A percentile compares a stretch with the other conserved stretches of the same genome.
phyloP scores from a whole-genome alignment of 2,113 vertebrate species.

The Silurus meridionalis region DNA sequence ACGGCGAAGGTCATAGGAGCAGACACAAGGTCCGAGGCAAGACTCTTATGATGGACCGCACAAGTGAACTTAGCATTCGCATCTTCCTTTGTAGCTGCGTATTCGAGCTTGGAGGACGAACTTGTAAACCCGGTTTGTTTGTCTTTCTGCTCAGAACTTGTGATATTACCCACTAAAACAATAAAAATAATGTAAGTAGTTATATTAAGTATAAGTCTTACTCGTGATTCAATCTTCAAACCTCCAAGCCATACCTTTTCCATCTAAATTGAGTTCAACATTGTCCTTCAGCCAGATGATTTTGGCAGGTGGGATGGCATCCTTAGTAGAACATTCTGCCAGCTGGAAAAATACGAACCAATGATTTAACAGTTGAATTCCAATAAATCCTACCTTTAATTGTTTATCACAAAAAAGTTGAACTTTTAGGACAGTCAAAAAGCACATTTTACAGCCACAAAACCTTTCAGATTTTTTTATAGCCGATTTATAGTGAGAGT shows the following conservation, averaged over 20 bases:
- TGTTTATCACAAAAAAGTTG: background rate
- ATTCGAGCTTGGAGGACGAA: conserved; percentile 79
- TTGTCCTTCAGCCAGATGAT: conserved; percentile 86
- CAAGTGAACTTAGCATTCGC: conserved; percentile 80
- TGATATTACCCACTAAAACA: conserved; percentile 75
- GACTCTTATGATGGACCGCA: conserved; percentile 67
- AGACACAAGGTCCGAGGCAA: conserved; percentile 73
- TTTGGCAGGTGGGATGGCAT: conserved; percentile 82
- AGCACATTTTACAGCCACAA: background rate
- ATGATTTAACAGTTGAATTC: background rate
- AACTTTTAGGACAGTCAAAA: background rate
- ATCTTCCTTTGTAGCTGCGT: conserved; percentile 83
- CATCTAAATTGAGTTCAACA: conserved; percentile 69
- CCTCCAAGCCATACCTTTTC: conserved; percentile 71
- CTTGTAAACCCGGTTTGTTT: conserved; percentile 77
- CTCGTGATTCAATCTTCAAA: background rate
- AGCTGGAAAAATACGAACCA: conserved; percentile 70
- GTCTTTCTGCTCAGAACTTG: conserved; percentile 67
- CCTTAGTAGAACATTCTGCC: conserved; percentile 79
- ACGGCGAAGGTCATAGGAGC: conserved; percentile 77
- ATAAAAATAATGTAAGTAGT: conserved; percentile 35
- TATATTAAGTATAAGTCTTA: background rate
- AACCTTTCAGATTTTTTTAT: background rate
- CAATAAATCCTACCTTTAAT: background rate
- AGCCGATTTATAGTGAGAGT: background rate